phyloP scores from a whole-genome alignment of 2,888 invertebrate species.

The Abrostola tripartita region DNA sequence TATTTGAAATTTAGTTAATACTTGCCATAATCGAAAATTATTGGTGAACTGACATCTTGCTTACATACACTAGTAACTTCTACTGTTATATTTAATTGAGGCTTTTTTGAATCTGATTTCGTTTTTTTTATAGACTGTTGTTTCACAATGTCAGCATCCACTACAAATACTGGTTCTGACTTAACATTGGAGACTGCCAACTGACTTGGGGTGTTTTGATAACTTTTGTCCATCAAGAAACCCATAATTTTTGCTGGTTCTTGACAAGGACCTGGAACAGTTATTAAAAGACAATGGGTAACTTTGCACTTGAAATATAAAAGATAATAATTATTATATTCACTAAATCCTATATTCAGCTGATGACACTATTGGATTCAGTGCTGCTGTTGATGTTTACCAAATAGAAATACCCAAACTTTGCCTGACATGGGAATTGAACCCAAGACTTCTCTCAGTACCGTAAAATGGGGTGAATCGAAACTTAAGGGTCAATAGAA shows the following conservation, averaged over 20 bases:
- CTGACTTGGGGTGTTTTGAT: conserved; percentile 18
- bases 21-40: conserved; percentile 54
- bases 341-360: no score
- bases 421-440: no score
- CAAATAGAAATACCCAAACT: no score
- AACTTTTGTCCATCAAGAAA: conserved; percentile 24
- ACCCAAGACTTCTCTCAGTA: no score
- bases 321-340: no score
- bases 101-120: neutral
- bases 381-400: no score
- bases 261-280: conserved; percentile 33
- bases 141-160: conserved; percentile 6
- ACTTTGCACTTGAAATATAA: no score
- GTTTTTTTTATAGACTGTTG: neutral
- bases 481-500: no score
- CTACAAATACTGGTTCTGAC: conserved; percentile 5
- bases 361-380: no score
- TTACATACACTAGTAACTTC: conserved; percentile 3
- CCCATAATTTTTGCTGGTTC: conserved; percentile 39
- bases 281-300: no score
- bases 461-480: no score
- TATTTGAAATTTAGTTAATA: neutral
- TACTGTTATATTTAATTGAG: conserved; percentile 1
- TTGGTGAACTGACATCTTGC: neutral
- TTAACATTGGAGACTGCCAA: conserved; percentile 9